Base-by-base conservation (phyloP, 2,888 invertebrate species). In the Caenorhabditis sp. region DNA sequence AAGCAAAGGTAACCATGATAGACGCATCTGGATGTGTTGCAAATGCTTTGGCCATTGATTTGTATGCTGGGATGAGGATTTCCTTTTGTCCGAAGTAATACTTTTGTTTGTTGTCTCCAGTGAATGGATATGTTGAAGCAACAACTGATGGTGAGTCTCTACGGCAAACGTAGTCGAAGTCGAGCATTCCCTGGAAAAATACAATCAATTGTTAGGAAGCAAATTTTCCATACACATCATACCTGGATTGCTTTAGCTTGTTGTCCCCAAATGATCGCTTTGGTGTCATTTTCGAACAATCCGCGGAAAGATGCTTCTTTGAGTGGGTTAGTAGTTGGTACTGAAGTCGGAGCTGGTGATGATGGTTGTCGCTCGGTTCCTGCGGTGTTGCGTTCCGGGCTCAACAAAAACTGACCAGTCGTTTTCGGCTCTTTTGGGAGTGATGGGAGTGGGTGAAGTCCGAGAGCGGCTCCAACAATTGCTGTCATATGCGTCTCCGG, bases 401-500 rank as follows among this genome's bases (percentile, higher is more conserved):
- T 93, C 63, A 95, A 89, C 54, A 95, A 90, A 88, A 95, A 95
- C 89, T 95, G 95, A 0, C 95, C 95, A 0, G 95, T 95, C 1
- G 94, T 93, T 81, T 92, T 91, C 87, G 93, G 93, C 52, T 91
- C 91, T 49, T 89, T 89, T 49, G 89, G 88, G 50, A 89, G 89
- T 76, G 91, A 91, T 0, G 95, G 95, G 78, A 97, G 93, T 17
- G 93, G 92, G 52, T 92, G 90, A 84, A 93, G 94, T 21, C 97
- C 97, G 66, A 99, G 90, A 1, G 99, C 99, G 92, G 97, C 95
- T 1, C 95, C 95, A 77, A 97, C 97, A 85, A 99, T 97, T n/a
- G 96, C 92, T 0, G 99, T 99, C 99, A 99, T 99, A 90, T 97
- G 97, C 7, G 95, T 95, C 89, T 99, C 99, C 0, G 99, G 97